Conservation (phyloP, 37 sponge, comb jelly and placozoan species). For the Chondrilla cf. caribensis region DNA sequence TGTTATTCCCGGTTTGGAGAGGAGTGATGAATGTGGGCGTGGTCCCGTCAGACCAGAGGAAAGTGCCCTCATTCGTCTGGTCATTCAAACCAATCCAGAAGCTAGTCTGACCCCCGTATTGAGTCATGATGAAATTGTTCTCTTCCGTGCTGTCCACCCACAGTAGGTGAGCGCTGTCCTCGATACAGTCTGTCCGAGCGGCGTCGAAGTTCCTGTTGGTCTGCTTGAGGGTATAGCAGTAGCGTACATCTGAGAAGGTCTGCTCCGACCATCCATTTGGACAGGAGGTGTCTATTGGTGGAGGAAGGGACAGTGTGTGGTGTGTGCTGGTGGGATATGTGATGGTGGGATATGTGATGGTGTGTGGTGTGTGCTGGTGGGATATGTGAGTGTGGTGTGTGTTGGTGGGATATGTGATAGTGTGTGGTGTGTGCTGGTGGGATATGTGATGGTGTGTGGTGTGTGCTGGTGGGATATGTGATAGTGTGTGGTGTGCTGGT, state of each 20-base stretch:
- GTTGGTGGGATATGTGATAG: too few species aligned
- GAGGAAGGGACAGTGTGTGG: too few species aligned
- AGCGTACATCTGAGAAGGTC: neutral
- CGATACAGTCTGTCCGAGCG: conserved; percentile 39
- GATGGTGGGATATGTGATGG: too few species aligned
- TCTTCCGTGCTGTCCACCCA: conserved; percentile 32
- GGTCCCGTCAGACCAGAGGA: conserved; percentile 39
- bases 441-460: too few species aligned
- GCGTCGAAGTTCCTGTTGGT: conserved; percentile 11
- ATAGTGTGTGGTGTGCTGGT: too few species aligned
- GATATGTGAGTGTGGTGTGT: too few species aligned
- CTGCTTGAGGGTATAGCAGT: conserved; percentile 46
- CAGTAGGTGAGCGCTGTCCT: conserved; percentile 31
- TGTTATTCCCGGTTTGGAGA: neutral
- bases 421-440: too few species aligned
- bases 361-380: too few species aligned
- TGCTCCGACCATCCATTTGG: neutral
- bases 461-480: too few species aligned
- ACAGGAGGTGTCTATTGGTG: neutral
- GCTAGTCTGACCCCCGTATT: neutral
- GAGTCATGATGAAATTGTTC: conserved; percentile 26
- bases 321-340: too few species aligned
- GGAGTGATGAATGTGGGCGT: neutral
- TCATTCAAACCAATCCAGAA: conserved; percentile 80
- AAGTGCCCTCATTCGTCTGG: conserved; percentile 44